A percentile compares a stretch with the other conserved stretches of the same genome.
These are phyloP conservation scores for Mastomys natalensis DNA, from an alignment of 2,113 vertebrate species.

Conservation along the genomic window DNA sequence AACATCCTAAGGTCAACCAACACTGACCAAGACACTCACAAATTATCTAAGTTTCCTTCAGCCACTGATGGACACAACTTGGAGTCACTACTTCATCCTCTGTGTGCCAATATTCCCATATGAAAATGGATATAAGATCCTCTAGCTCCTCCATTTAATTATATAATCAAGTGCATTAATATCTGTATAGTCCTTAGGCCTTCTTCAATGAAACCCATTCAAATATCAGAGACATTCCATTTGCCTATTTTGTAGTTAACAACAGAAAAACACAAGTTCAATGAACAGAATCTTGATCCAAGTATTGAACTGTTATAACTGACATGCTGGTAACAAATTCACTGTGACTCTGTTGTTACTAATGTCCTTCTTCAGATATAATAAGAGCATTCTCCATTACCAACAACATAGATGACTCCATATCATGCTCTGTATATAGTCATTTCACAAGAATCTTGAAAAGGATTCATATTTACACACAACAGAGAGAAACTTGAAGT, in stretches of 20 bases:
- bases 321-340: not conserved
- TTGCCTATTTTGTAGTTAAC: constrained; percentile 36
- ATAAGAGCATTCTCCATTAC: not conserved
- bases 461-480: not conserved
- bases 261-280: not conserved
- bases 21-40: not conserved
- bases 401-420: not conserved
- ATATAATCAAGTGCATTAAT: not conserved
- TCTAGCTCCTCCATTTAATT: not conserved
- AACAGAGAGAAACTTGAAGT: not conserved
- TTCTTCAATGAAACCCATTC: not conserved
- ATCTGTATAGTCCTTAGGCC: not conserved
- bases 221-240: not conserved
- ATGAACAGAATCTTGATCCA: not conserved
- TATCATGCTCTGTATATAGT: not conserved
- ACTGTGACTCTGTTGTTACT: not conserved
- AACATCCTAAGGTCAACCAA: not conserved
- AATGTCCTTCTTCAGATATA: constrained; percentile 13
- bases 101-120: not conserved
- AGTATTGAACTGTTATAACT: not conserved
- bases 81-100: not conserved
- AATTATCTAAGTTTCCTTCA: not conserved
- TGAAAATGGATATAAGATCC: not conserved
- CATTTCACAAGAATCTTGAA: not conserved
- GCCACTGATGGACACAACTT: not conserved